Conservation (phyloP, 1,140 invertebrate genomes). For the Drosophila virilis region DNA sequence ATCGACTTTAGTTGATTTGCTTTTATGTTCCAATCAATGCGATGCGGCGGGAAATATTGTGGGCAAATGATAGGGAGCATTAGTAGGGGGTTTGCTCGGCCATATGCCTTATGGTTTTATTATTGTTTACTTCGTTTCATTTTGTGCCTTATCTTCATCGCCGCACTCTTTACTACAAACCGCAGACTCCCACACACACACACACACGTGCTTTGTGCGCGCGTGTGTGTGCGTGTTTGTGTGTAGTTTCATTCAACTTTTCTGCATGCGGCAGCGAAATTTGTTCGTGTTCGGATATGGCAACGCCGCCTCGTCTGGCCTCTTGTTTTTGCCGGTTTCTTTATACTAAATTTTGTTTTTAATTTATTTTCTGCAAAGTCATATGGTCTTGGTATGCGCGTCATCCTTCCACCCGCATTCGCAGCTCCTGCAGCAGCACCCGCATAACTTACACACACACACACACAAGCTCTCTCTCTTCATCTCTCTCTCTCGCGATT, state of each 20-base stretch:
- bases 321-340: constrained; percentile 56
- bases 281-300: constrained; percentile 26
- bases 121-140: constrained; percentile 69
- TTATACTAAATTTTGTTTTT: constrained; percentile 17
- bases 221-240: background rate
- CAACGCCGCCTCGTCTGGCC: constrained; percentile 40
- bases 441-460: constrained; percentile 28
- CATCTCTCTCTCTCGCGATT: constrained; percentile 1
- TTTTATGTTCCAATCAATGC: constrained; percentile 53
- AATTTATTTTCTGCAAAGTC: constrained; percentile 28
- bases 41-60: background rate
- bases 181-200: constrained; percentile 15
- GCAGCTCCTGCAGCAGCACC: constrained; percentile 37
- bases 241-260: constrained; percentile 49
- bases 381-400: constrained; percentile 55
- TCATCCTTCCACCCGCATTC: constrained; percentile 48
- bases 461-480: constrained; percentile 16
- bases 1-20: constrained; percentile 65
- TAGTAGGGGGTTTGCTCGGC: constrained; percentile 3
- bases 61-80: constrained; percentile 4
- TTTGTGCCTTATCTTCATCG: constrained; percentile 65
- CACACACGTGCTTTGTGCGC: background rate
- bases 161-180: constrained; percentile 22
- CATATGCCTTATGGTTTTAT: constrained; percentile 59
- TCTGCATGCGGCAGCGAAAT: constrained; percentile 48